Base-by-base conservation (phyloP, 1,140 invertebrate species). In the Druon quercuslanigerum region DNA sequence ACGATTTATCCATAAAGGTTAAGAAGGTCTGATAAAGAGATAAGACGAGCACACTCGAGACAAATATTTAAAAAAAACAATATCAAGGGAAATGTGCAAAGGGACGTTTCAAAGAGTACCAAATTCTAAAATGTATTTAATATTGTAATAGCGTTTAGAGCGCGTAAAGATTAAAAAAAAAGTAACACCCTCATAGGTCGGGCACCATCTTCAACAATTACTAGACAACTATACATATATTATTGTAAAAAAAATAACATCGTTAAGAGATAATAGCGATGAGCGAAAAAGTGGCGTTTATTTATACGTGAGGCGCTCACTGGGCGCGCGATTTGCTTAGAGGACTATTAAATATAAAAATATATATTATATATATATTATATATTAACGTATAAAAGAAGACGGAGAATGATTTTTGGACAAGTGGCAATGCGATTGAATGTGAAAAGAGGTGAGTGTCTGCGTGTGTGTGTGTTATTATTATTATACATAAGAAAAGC, bases 111-210 rank as follows among this genome's bases (percentile, higher is more conserved):
- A 79, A 84, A 89, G 87, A 90, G 89, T 90, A 90, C 87, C 88
- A 90, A 90, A 90, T 90, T 90, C 89, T 90, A 90, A 90, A 89
- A 90, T 88, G 83, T 89, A 90, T 90, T 89, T 88, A 89, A 88
- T 87, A 86, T 84, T 85, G 85, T 84, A 83, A 87, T 60, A 83
- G 87, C 88, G 87, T 89, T 83, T 89, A 90, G 89, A 82, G 84
- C 83, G 82, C 80, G 80, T 83, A 84, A 81, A 77, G 79, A 77
- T 86, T n/a, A n/a, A 83, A 84, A 77, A 72, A 83, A 77, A 72
- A 83, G 75, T 82, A 84, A 81, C 76, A 79, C 83, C 83, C 82
- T 80, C 79, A 76, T 87, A 88, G 83, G 77, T 87, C 74, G 86
- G 85, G 84, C 82, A 86, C 83, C 85, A 88, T 88, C 84, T 89